A percentile compares a stretch with the other conserved stretches of the same genome.
These are phyloP conservation scores for Otolemur crassicaudatus DNA, from an alignment of 2,797 vertebrate species.

Conservation along the genomic window DNA sequence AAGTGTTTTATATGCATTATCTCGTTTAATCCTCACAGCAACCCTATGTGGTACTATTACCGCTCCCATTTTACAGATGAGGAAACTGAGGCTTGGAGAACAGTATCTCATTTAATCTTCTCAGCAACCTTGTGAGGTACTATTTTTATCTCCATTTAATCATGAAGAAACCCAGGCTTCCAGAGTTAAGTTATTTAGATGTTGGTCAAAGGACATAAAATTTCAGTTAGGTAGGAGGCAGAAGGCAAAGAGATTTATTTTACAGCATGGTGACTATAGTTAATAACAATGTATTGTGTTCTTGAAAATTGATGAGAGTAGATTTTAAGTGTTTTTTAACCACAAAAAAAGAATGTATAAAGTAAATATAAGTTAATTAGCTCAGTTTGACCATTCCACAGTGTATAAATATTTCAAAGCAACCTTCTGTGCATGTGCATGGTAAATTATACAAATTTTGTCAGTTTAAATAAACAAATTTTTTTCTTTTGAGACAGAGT, in stretches of 20 bases:
- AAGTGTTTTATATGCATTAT: slow-evolving; percentile 17
- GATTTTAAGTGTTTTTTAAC: not conserved
- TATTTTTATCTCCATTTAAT: slow-evolving; percentile 30
- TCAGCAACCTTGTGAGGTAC: not conserved
- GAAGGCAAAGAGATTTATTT: not conserved
- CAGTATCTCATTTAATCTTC: slow-evolving; percentile 57
- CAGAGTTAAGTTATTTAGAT: not conserved
- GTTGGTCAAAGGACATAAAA: not conserved
- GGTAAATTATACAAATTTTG: not conserved
- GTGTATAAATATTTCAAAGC: not conserved
- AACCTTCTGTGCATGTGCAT: not conserved
- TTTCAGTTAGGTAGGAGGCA: not conserved
- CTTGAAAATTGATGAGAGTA: not conserved
- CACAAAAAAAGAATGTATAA: not conserved
- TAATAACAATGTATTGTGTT: not conserved
- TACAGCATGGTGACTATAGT: not conserved
- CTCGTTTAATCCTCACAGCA: slow-evolving; percentile 28
- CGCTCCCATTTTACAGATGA: slow-evolving; percentile 32
- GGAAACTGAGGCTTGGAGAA: slow-evolving; percentile 42
- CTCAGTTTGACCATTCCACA: not conserved
- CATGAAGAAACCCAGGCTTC: not conserved
- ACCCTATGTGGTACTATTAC: not conserved
- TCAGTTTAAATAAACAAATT: not conserved
- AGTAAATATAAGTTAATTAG: not conserved
- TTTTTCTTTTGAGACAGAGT: not conserved